These are phyloP conservation scores for Andricus grossulariae DNA, from an alignment of 1,140 invertebrate species.

Conservation along the genomic window DNA sequence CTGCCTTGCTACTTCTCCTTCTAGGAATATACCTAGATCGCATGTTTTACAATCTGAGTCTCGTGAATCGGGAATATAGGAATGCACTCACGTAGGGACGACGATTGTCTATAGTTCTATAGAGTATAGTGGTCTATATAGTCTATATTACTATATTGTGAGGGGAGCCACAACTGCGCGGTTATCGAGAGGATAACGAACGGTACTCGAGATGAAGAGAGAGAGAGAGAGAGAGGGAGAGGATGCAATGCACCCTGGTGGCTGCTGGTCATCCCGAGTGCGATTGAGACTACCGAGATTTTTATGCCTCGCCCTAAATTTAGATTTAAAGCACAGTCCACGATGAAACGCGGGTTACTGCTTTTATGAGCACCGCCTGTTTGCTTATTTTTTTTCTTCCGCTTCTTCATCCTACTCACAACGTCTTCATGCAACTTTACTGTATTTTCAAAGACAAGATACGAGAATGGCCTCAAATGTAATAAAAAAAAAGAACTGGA, in stretches of 20 bases:
- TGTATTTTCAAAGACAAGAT: neutral
- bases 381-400: slow-evolving; percentile 8
- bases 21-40: slow-evolving; percentile 54
- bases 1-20: slow-evolving; percentile 51
- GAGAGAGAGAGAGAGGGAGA: neutral
- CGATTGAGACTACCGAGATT: slow-evolving; percentile 31
- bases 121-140: slow-evolving; percentile 4
- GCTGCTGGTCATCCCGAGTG: slow-evolving; percentile 31
- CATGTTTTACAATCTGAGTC: slow-evolving; percentile 44
- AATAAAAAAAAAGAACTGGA: neutral
- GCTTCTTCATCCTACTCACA: slow-evolving; percentile 1
- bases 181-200: neutral
- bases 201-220: slow-evolving; percentile 14
- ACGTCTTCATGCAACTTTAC: slow-evolving; percentile 19
- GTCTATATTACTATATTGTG: neutral
- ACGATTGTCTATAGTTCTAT: slow-evolving; percentile 21
- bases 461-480: neutral
- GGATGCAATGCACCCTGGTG: slow-evolving; percentile 30
- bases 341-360: slow-evolving; percentile 23
- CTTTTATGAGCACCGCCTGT: slow-evolving; percentile 28
- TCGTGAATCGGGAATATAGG: slow-evolving; percentile 11
- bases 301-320: slow-evolving; percentile 31
- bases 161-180: neutral
- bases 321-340: slow-evolving; percentile 29
- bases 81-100: neutral